phyloP scores from a whole-genome alignment of 2,113 vertebrate species.

The Ptilorrhoa leucosticta region DNA sequence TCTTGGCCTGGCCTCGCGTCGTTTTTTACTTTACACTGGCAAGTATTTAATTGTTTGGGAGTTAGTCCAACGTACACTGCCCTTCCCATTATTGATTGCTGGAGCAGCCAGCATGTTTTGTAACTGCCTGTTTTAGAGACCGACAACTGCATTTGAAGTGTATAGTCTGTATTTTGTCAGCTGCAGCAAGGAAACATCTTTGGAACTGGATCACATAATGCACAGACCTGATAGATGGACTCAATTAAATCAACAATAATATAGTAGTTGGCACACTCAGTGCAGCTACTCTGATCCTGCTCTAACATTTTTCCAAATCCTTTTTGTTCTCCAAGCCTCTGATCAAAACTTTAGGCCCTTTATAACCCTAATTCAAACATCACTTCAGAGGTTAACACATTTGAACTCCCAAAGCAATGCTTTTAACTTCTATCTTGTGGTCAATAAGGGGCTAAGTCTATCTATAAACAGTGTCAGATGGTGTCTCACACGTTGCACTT shows the following conservation, averaged over 20 bases:
- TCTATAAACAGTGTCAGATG: slow-evolving; percentile 86
- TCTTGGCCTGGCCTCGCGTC: slow-evolving; percentile 3
- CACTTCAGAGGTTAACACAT: slow-evolving; percentile 80
- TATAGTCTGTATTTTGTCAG: slow-evolving; percentile 64
- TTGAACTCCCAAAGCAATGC: slow-evolving; percentile 72
- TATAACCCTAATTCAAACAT: slow-evolving; percentile 78
- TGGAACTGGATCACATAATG: slow-evolving; percentile 54
- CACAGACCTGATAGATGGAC: slow-evolving; percentile 62
- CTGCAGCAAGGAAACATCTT: slow-evolving; percentile 57
- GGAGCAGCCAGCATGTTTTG: slow-evolving; percentile 56
- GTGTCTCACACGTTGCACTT: slow-evolving; percentile 84
- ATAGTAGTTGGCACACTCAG: slow-evolving; percentile 56
- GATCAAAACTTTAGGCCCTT: slow-evolving; percentile 69
- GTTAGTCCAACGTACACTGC: slow-evolving; percentile 46
- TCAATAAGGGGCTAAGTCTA: slow-evolving; percentile 73
- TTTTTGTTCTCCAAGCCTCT: slow-evolving; percentile 37
- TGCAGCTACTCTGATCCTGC: slow-evolving; percentile 61
- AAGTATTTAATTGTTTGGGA: slow-evolving; percentile 64
- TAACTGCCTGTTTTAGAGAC: slow-evolving; percentile 46
- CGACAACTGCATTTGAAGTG: slow-evolving; percentile 49
- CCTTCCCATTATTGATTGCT: slow-evolving; percentile 63
- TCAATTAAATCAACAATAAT: slow-evolving; percentile 64
- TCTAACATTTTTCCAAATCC: slow-evolving; percentile 50
- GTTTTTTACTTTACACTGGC: slow-evolving; percentile 58
- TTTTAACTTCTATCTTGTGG: slow-evolving; percentile 82